A percentile compares a stretch with the other conserved stretches of the same genome.
Evolutionary conservation across 2,888 invertebrate genomes (phyloP).

Genomic region (Rhagonycha lutea): DNA sequence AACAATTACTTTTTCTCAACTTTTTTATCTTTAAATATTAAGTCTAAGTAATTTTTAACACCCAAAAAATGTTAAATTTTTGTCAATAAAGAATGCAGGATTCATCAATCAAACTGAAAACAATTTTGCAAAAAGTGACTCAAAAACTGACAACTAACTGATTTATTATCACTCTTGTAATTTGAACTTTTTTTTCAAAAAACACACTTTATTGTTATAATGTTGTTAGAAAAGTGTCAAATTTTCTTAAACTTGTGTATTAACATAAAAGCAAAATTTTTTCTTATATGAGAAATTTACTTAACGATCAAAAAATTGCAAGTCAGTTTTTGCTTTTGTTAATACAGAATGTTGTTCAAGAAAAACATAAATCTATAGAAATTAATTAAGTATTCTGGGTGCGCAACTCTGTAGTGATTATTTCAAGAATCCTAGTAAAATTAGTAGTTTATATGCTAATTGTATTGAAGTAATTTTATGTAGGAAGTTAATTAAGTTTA

Average conservation of each 20-base stretch:
- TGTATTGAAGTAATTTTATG: conserved; percentile 2
- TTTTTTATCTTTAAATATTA: neutral
- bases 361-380: neutral
- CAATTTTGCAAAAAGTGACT: conserved; percentile 8
- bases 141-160: conserved; percentile 6
- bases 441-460: conserved; percentile 3
- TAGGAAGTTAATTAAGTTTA: conserved; percentile 4
- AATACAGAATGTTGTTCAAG: neutral
- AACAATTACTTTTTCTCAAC: neutral
- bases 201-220: neutral
- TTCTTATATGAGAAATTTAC: neutral
- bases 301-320: neutral
- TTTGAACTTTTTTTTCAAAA: conserved; percentile 1
- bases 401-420: neutral
- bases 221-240: neutral
- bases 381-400: neutral
- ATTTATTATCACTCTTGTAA: conserved; percentile 8
- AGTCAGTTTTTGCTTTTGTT: neutral
- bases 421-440: conserved; percentile 1
- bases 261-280: neutral
- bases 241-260: neutral
- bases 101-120: conserved; percentile 9
- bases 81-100: conserved; percentile 1
- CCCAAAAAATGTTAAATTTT: neutral
- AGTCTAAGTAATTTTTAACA: neutral